Conservation (phyloP, 2,113 vertebrate genomes). For the Chroicocephalus ridibundus region DNA sequence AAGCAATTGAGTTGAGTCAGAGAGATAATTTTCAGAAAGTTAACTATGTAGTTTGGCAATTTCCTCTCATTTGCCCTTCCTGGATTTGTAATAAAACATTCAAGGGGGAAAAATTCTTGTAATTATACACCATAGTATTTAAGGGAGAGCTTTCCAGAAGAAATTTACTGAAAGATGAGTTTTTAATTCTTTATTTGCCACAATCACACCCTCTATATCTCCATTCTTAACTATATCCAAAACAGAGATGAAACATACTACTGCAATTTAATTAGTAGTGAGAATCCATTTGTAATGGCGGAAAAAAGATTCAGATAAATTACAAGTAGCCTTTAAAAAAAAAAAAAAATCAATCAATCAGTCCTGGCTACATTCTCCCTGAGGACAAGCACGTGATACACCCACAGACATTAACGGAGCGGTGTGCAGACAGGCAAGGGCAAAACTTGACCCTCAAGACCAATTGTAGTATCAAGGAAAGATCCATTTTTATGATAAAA, state of each 20-base stretch:
- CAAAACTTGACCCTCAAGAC: neutral
- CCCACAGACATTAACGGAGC: rapidly evolving
- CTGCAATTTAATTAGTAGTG: neutral
- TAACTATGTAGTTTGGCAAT: neutral
- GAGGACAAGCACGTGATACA: neutral
- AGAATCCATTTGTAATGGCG: neutral
- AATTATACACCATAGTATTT: neutral
- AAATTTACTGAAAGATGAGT: neutral
- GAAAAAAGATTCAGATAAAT: neutral
- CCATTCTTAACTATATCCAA: neutral
- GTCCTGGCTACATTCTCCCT: neutral
- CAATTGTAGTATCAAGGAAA: neutral
- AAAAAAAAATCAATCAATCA: neutral
- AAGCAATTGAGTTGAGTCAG: neutral
- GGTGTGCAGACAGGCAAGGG: neutral
- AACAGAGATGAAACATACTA: neutral
- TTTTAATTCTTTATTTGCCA: neutral
- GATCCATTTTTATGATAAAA: neutral
- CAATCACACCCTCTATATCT: neutral
- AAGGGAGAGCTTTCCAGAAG: neutral
- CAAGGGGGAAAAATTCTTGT: neutral
- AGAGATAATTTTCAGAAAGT: neutral
- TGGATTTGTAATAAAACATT: neutral
- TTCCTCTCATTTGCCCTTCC: neutral
- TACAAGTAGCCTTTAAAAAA: neutral